A percentile compares a stretch with the other conserved stretches of the same genome.
These are phyloP conservation scores for Betta splendens DNA, from an alignment of 2,797 vertebrate genomes.

Conservation along the genomic window DNA sequence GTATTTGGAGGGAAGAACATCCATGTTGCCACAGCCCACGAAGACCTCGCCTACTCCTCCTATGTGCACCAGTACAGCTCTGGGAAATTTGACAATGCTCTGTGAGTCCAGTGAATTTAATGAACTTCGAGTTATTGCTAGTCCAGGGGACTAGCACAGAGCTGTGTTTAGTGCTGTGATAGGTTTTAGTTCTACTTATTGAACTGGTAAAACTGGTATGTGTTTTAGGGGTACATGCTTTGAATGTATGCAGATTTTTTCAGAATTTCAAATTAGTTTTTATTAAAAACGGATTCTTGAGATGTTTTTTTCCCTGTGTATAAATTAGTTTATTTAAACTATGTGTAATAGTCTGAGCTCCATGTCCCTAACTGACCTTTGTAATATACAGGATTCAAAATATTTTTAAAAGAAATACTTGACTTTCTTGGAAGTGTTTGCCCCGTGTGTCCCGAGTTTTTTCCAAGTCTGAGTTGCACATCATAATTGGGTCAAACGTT, in stretches of 20 bases:
- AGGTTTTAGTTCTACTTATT: not conserved
- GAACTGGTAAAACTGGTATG: not conserved
- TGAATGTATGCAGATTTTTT: not conserved
- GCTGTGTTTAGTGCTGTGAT: constrained; percentile 17
- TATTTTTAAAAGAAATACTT: constrained; percentile 16
- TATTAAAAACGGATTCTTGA: too few species aligned
- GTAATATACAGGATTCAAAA: constrained; percentile 20
- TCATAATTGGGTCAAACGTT: constrained; percentile 24
- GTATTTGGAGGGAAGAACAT: constrained; percentile 99
- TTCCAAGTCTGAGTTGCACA: constrained; percentile 14
- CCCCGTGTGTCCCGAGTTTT: constrained; percentile 14
- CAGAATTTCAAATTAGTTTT: too few species aligned
- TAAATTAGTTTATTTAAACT: constrained; percentile 22
- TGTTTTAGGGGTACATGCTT: constrained; percentile 3
- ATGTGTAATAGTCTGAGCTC: constrained; percentile 33
- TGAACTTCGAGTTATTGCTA: constrained; percentile 2
- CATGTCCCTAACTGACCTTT: constrained; percentile 10
- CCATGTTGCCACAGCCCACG: constrained; percentile 97
- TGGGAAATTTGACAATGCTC: constrained; percentile 97
- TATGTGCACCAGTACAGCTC: constrained; percentile 99
- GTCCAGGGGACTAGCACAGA: constrained; percentile 19
- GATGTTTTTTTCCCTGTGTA: not conserved
- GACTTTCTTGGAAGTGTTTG: constrained; percentile 56
- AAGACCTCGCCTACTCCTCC: constrained; percentile 97
- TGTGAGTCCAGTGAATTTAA: constrained; percentile 85